Evolutionary conservation across 2,113 vertebrate species (phyloP).

Genomic region (Propithecus coquereli): DNA sequence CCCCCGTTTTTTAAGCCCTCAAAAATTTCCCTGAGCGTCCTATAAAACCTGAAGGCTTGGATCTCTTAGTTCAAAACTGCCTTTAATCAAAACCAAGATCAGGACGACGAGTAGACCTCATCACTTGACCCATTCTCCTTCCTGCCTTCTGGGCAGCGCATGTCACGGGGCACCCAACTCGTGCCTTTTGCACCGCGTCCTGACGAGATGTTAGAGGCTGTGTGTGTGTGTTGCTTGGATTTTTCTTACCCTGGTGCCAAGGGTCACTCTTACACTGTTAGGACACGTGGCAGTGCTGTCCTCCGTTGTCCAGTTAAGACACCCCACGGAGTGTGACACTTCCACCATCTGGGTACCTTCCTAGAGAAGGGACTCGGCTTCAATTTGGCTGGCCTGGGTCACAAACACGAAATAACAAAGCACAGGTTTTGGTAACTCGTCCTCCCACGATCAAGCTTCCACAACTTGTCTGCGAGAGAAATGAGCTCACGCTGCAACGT

Average conservation of each 20-base stretch:
- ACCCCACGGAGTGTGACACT: background rate
- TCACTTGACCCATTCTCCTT: conserved; percentile 44
- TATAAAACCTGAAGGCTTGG: conserved; percentile 82
- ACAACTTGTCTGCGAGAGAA: background rate
- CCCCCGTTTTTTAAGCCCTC: conserved; percentile 54
- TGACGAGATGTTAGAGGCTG: background rate
- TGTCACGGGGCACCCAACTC: background rate
- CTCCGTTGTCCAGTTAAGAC: background rate
- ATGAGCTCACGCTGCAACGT: background rate
- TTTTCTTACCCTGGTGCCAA: conserved; percentile 64
- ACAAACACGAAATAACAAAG: background rate
- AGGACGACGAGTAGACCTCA: conserved; percentile 64
- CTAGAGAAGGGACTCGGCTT: background rate
- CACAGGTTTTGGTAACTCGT: background rate
- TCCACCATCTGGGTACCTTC: no score
- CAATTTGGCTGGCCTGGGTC: background rate
- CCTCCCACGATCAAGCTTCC: background rate
- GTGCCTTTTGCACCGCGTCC: background rate
- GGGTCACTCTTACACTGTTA: conserved; percentile 29
- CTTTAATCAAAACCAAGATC: conserved; percentile 66
- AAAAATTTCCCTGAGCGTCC: conserved; percentile 75
- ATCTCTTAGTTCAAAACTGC: conserved; percentile 66
- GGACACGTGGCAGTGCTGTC: background rate
- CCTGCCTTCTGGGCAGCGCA: conserved; percentile 26
- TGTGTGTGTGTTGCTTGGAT: background rate